Percentiles rank a stretch among this genome's conserved stretches.
These are phyloP conservation scores for Spicauda simplicius DNA, from an alignment of 2,888 invertebrate genomes.

Conservation along the genomic window DNA sequence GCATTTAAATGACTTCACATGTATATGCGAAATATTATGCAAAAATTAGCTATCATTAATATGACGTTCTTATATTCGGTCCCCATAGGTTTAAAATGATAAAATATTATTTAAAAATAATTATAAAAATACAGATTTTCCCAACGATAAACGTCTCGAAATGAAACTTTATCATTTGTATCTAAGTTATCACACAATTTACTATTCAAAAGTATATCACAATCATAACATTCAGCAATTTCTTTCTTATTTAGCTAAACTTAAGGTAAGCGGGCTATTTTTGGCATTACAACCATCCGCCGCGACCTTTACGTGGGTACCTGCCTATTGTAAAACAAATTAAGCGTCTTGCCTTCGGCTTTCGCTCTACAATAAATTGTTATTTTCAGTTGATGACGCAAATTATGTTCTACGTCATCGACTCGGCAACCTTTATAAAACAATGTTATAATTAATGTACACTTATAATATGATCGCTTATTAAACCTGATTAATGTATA, in stretches of 20 bases:
- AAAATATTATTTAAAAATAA: not conserved
- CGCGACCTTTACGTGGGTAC: constrained; percentile 27
- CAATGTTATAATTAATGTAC: too few relatives aligned
- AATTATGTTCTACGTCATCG: constrained; percentile 17
- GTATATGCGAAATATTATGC: too few relatives aligned
- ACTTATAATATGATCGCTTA: too few relatives aligned
- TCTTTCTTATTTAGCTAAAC: constrained; percentile 21
- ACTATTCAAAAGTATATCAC: not conserved
- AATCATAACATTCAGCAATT: constrained; percentile 13
- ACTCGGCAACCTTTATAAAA: not conserved
- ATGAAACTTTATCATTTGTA: too few relatives aligned
- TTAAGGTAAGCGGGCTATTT: constrained; percentile 29
- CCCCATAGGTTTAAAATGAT: too few relatives aligned
- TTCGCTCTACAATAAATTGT: constrained; percentile 22
- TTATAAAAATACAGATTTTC: not conserved
- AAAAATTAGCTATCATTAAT: too few relatives aligned
- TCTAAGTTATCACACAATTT: too few relatives aligned
- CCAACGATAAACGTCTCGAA: not conserved
- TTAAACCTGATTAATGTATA: too few relatives aligned
- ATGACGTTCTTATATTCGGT: too few relatives aligned
- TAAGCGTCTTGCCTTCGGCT: constrained; percentile 18
- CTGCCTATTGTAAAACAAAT: constrained; percentile 28
- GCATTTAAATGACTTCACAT: too few relatives aligned
- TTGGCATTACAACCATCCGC: constrained; percentile 26
- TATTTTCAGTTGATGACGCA: constrained; percentile 29